phyloP scores from a whole-genome alignment of 2,888 invertebrate species.

The Mesoligia furuncula region DNA sequence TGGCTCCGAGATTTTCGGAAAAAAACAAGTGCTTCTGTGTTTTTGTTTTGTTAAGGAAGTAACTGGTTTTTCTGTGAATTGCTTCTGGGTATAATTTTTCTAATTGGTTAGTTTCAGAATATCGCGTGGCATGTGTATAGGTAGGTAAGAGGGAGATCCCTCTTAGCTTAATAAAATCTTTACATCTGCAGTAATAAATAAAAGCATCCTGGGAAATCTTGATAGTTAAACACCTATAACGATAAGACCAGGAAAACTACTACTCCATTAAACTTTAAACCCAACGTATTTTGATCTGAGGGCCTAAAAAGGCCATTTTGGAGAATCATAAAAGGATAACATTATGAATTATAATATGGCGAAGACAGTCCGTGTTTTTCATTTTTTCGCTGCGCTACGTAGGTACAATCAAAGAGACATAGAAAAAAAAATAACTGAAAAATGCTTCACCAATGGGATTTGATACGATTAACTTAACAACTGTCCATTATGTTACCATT shows the following conservation, averaged over 20 bases:
- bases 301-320: too few relatives aligned
- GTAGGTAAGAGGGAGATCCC: not conserved
- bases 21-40: slow-evolving; percentile 50
- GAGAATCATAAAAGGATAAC: too few relatives aligned
- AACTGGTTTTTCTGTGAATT: slow-evolving; percentile 36
- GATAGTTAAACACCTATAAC: not conserved
- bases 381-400: too few relatives aligned
- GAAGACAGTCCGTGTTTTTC: too few relatives aligned
- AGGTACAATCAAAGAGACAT: too few relatives aligned
- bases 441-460: too few relatives aligned
- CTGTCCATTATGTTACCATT: too few relatives aligned
- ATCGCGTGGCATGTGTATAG: not conserved
- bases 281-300: not conserved
- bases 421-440: too few relatives aligned
- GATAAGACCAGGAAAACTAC: not conserved
- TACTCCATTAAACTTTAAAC: not conserved
- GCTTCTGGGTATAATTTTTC: slow-evolving; percentile 26
- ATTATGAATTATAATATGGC: too few relatives aligned
- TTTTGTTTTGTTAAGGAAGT: slow-evolving; percentile 49
- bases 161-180: not conserved
- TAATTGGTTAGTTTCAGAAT: slow-evolving; percentile 26
- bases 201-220: not conserved
- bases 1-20: slow-evolving; percentile 51
- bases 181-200: not conserved
- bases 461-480: too few relatives aligned